Evolutionary conservation across 35 echinoderm and acorn worm species (phyloP), one percentile per base, ranked within the genome.

Genomic region (Apostichopus parvimensis): DNA sequence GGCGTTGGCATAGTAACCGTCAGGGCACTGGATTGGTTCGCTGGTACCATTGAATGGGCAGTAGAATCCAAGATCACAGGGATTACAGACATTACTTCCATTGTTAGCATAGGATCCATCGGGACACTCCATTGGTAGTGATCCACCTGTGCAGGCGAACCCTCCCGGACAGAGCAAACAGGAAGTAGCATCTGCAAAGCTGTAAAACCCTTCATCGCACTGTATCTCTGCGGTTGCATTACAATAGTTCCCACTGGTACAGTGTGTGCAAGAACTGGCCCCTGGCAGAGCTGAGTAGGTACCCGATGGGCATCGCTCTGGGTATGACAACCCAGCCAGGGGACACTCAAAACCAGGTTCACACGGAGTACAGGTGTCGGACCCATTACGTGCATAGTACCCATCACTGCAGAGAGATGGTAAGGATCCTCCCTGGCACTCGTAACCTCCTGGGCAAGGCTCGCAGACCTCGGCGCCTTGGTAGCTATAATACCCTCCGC

Each of bases 161-260:
- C 97, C 97, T 68, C 79, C 87, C 9, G 93, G 97, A 82, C 97
- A 98, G 15, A 81, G 75, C 11, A 92, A 56, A 78, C 97, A 98
- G 10, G 80, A 94, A 56, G 92, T 93, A 4, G 92, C 77, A 9
- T 80, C 91, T 18, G 92, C 94, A 45, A 86, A 90, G 87, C 97
- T 98, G 79, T 95, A 96, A 12, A 95, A 92, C 1, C 96, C 96
- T 58, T 79, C 23, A 62, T 95, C 91, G 57, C 97, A 93, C n/a
- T 45, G 62, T 64, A 76, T 88, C 45, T 78, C 85, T 17, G 72
- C 28, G 0, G 85, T 93, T 8, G 85, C 45, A 68, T 80, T 94
- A 87, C 97, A 98, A 78, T 96, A 98, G 81, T 92, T 92, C 8
- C 94, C 94, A 57, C 22, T 88, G 6, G 79, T 87, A 75, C 97